A percentile compares a stretch with the other conserved stretches of the same genome.
phyloP scores from a whole-genome alignment of 2,888 invertebrate species.

The Sycophila texana region DNA sequence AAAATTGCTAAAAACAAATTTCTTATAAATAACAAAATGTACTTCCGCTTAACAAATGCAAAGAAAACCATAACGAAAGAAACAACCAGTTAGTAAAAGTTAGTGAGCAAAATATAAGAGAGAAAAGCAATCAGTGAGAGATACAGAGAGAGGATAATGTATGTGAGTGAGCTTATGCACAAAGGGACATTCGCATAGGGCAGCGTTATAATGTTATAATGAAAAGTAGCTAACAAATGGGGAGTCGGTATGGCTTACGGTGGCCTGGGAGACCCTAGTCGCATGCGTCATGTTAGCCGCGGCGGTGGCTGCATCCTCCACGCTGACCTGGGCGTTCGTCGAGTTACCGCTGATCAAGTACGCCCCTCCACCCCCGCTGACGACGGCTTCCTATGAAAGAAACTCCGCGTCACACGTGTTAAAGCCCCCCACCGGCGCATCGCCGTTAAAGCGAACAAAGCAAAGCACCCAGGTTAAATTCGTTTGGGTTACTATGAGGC shows the following conservation, averaged over 20 bases:
- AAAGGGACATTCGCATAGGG: slow-evolving; percentile 16
- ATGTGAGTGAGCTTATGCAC: slow-evolving; percentile 9
- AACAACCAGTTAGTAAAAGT: neutral
- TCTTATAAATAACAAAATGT: too few species aligned
- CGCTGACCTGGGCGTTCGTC: slow-evolving; percentile 73
- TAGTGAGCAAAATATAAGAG: neutral
- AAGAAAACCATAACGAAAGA: neutral
- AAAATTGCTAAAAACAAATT: too few species aligned
- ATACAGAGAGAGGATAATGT: neutral
- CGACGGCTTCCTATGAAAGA: slow-evolving; percentile 73
- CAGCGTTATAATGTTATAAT: slow-evolving; percentile 54
- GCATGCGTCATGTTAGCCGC: slow-evolving; percentile 83
- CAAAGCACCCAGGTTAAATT: slow-evolving; percentile 23
- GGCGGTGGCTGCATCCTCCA: slow-evolving; percentile 78
- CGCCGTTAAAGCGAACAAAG: slow-evolving; percentile 27
- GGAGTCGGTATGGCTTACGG: slow-evolving; percentile 82
- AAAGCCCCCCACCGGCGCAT: neutral
- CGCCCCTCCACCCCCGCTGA: slow-evolving; percentile 76
- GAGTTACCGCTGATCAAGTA: slow-evolving; percentile 78
- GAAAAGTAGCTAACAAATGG: slow-evolving; percentile 69
- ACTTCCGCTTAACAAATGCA: too few species aligned
- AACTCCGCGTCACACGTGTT: slow-evolving; percentile 40
- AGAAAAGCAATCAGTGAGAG: neutral
- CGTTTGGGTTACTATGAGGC: neutral
- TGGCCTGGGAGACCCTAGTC: slow-evolving; percentile 91